A percentile compares a stretch with the other conserved stretches of the same genome.
phyloP scores from a whole-genome alignment of 2,113 vertebrate species.

The Parus major region DNA sequence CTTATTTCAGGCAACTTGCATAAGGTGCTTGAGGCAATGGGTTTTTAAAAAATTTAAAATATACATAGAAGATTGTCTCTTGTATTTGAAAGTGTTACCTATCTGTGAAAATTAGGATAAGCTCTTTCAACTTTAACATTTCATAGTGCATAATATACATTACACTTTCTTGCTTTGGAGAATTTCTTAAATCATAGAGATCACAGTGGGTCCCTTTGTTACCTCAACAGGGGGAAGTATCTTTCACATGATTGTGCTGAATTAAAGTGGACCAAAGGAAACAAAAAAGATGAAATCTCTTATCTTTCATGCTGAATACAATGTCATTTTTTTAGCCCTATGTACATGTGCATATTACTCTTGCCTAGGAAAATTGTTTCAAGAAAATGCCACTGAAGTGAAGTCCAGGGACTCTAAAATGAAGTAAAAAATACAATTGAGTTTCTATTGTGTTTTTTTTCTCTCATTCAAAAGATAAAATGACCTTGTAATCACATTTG shows the following conservation, averaged over 20 bases:
- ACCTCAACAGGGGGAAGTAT: neutral
- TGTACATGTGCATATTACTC: neutral
- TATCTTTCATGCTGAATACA: neutral
- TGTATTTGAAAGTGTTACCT: neutral
- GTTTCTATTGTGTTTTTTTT: neutral
- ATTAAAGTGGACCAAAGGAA: neutral
- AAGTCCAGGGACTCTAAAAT: neutral
- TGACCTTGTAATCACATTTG: neutral
- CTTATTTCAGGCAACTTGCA: neutral
- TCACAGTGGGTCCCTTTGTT: neutral
- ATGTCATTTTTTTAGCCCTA: neutral
- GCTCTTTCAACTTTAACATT: neutral
- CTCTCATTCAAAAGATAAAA: neutral
- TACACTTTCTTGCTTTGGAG: neutral
- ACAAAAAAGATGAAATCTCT: neutral
- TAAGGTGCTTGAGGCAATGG: neutral
- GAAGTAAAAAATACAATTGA: neutral
- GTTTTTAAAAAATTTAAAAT: neutral
- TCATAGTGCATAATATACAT: neutral
- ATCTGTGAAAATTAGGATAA: neutral
- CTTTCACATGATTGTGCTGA: neutral
- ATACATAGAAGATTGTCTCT: accelerated
- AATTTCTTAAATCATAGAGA: neutral
- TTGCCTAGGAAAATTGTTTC: neutral
- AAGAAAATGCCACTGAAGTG: neutral